These are phyloP conservation scores for Arctocebus calabarensis DNA, from an alignment of 2,797 vertebrate genomes.

Conservation along the genomic window DNA sequence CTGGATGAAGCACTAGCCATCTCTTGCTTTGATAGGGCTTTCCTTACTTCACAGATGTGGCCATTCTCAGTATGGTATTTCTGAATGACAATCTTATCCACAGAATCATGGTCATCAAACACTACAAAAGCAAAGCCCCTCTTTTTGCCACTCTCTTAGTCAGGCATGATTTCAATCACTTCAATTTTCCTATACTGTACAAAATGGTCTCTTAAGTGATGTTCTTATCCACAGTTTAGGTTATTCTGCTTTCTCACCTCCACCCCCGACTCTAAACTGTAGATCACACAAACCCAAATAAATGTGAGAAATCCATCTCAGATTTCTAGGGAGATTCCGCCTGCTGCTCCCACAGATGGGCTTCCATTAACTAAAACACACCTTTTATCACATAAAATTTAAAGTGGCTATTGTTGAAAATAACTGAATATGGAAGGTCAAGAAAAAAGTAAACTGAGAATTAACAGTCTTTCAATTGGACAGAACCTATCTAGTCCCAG, in stretches of 20 bases:
- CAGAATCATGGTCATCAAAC: no score
- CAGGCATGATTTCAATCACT: no score
- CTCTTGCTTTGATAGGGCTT: no score
- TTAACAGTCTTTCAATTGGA: conserved; percentile 6
- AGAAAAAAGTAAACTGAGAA: conserved; percentile 23
- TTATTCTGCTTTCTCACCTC: neutral
- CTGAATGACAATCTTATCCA: no score
- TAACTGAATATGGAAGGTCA: neutral
- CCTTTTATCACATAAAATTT: conserved; percentile 30
- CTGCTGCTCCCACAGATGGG: neutral
- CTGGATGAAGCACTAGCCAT: no score
- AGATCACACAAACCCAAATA: neutral
- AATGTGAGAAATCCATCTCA: neutral
- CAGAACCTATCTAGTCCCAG: neutral
- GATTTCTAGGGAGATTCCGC: neutral
- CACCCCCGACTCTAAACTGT: neutral
- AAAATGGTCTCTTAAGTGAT: no score
- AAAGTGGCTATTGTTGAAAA: neutral
- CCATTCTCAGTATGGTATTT: no score
- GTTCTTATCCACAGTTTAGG: no score
- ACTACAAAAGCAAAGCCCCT: no score
- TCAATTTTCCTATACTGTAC: no score
- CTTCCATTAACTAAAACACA: neutral
- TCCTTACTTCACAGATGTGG: no score
- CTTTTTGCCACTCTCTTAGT: no score